Conservation (phyloP, 2,797 vertebrate genomes). For the Danio jaintianensis region DNA sequence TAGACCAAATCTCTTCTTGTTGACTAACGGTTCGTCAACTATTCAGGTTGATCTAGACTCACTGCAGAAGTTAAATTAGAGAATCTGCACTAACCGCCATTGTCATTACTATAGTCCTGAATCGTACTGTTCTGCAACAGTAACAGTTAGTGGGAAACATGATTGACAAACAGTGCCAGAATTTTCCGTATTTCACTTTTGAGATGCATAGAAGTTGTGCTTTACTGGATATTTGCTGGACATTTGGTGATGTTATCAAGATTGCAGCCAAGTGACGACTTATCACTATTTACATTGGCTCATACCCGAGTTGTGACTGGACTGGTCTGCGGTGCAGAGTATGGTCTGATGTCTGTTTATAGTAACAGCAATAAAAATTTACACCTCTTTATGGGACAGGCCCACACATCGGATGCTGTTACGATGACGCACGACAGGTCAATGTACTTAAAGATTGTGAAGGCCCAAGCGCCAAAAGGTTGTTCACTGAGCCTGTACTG, state of each 20-base stretch:
- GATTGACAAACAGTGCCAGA: background rate
- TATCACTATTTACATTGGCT: background rate
- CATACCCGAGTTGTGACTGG: background rate
- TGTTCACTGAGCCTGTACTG: background rate
- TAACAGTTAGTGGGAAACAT: too few species aligned
- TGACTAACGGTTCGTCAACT: too few species aligned
- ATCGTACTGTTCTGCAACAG: too few species aligned
- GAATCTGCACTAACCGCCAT: too few species aligned
- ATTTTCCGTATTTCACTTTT: background rate
- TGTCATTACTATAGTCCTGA: too few species aligned
- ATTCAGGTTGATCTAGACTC: too few species aligned
- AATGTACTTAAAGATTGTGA: background rate
- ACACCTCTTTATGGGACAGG: constrained; percentile 6
- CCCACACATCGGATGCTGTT: background rate
- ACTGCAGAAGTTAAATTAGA: too few species aligned
- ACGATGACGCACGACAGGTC: background rate
- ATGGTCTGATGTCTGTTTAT: constrained; percentile 19
- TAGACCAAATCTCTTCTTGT: too few species aligned
- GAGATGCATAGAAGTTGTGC: too few species aligned
- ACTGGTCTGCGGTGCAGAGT: background rate
- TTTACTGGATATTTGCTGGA: background rate
- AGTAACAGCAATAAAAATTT: constrained; percentile 25
- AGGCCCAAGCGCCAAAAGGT: background rate
- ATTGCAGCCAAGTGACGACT: background rate
- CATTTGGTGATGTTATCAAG: background rate